phyloP scores from a whole-genome alignment of 2,113 vertebrate species.

The Columbina picui region DNA sequence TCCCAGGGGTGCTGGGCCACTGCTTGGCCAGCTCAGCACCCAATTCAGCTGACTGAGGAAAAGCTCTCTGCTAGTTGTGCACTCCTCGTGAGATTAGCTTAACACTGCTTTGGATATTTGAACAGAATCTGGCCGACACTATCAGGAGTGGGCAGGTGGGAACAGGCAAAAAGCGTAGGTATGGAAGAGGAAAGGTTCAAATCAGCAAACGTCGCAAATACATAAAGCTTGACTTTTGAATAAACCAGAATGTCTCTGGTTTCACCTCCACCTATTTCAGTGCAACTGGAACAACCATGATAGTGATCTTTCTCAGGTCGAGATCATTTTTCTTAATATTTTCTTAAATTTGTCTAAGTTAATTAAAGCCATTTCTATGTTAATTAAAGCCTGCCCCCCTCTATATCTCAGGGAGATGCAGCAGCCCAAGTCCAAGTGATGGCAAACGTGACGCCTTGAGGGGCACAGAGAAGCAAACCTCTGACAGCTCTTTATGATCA shows the following conservation, averaged over 20 bases:
- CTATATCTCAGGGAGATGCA: not conserved
- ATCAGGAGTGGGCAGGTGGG: not conserved
- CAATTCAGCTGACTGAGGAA: not conserved
- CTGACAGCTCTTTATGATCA: not conserved
- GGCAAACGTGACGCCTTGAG: not conserved
- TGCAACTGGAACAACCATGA: not conserved
- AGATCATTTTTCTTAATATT: not conserved
- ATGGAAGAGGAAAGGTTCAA: not conserved
- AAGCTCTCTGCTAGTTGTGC: not conserved
- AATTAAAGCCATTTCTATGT: not conserved
- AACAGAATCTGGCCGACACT: not conserved
- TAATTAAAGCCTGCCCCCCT: too few species aligned
- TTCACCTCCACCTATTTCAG: not conserved
- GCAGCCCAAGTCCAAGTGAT: not conserved
- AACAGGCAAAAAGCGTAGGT: not conserved
- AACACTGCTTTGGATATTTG: not conserved
- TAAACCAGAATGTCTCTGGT: not conserved
- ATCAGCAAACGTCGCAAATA: not conserved
- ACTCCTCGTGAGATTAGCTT: not conserved
- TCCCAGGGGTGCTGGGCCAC: too few species aligned
- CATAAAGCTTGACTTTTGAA: not conserved
- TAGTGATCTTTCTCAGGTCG: not conserved
- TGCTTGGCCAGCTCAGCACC: not conserved
- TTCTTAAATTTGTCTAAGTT: not conserved
- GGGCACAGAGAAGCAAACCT: not conserved